phyloP scores from a whole-genome alignment of 2,888 invertebrate genomes.

The Acheta domesticus region DNA sequence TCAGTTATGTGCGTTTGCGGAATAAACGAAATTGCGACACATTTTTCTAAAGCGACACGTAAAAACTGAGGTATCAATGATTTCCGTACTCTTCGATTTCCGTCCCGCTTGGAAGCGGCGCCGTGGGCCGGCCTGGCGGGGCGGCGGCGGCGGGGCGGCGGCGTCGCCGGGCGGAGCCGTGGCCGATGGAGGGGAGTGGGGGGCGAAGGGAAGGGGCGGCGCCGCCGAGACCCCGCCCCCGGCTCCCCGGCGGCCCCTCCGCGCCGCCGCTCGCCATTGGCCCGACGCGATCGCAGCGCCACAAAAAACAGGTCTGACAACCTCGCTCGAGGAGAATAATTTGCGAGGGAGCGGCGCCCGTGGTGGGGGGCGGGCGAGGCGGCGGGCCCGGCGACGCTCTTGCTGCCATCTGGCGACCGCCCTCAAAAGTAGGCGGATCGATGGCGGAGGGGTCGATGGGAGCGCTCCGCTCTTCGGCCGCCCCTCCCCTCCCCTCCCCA shows the following conservation, averaged over 20 bases:
- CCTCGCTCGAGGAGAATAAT: slow-evolving; percentile 18
- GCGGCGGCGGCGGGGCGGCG: too few species aligned
- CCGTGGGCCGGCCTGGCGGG: too few species aligned
- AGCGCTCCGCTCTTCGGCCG: not conserved
- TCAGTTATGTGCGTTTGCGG: too few species aligned
- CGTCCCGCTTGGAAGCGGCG: too few species aligned
- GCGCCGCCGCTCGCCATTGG: not conserved
- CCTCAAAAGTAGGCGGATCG: not conserved
- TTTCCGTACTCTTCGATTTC: too few species aligned
- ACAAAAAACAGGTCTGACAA: not conserved
- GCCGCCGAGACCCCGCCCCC: not conserved
- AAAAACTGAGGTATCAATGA: too few species aligned
- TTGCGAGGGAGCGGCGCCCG: not conserved
- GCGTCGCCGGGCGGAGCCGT: too few species aligned
- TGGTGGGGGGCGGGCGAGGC: not conserved
- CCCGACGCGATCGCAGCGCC: not conserved
- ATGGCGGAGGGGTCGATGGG: not conserved
- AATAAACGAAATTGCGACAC: too few species aligned
- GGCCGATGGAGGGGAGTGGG: not conserved
- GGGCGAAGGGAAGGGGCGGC: not conserved
- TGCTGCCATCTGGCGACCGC: not conserved
- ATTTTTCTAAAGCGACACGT: too few species aligned
- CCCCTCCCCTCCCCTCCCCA: too few species aligned
- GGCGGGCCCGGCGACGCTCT: not conserved
- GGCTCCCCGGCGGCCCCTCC: not conserved